Conservation (phyloP, 2,888 invertebrate species). For the Stomorhina lunata region DNA sequence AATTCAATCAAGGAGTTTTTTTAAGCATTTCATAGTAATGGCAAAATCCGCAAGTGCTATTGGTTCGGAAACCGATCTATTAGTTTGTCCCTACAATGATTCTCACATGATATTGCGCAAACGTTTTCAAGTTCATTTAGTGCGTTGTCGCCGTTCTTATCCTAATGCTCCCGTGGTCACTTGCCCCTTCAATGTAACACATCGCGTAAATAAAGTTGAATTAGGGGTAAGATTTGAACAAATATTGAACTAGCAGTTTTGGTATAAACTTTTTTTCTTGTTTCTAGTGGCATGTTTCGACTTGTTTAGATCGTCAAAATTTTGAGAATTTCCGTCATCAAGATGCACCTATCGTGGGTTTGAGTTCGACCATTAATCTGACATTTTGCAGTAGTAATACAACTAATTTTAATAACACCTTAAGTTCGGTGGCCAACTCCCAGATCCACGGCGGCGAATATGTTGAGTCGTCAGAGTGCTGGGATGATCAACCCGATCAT, state of each 20-base stretch:
- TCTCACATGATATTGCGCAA: constrained; percentile 73
- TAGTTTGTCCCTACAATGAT: constrained; percentile 82
- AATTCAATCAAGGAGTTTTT: too few species aligned
- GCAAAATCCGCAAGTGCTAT: constrained; percentile 52
- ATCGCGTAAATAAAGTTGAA: constrained; percentile 66
- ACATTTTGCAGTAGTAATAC: constrained; percentile 45
- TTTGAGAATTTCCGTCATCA: constrained; percentile 69
- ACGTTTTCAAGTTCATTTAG: constrained; percentile 68
- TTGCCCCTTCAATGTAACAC: constrained; percentile 68
- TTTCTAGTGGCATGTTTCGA: constrained; percentile 68
- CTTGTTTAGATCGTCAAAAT: constrained; percentile 66
- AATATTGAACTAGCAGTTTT: background rate
- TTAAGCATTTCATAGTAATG: constrained; percentile 5
- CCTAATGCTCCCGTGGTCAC: constrained; percentile 55
- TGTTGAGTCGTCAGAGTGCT: constrained; percentile 65
- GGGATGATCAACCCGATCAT: constrained; percentile 68
- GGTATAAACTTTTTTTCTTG: constrained; percentile 63
- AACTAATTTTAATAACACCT: background rate
- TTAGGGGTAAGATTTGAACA: constrained; percentile 55
- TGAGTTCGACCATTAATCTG: constrained; percentile 50
- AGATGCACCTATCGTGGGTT: constrained; percentile 52
- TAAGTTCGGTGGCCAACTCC: background rate
- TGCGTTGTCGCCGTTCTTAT: constrained; percentile 66
- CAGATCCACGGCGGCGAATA: constrained; percentile 52
- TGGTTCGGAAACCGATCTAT: constrained; percentile 71